Evolutionary conservation across 2,888 invertebrate species (phyloP).

Genomic region (Micoletzkya japonica): DNA sequence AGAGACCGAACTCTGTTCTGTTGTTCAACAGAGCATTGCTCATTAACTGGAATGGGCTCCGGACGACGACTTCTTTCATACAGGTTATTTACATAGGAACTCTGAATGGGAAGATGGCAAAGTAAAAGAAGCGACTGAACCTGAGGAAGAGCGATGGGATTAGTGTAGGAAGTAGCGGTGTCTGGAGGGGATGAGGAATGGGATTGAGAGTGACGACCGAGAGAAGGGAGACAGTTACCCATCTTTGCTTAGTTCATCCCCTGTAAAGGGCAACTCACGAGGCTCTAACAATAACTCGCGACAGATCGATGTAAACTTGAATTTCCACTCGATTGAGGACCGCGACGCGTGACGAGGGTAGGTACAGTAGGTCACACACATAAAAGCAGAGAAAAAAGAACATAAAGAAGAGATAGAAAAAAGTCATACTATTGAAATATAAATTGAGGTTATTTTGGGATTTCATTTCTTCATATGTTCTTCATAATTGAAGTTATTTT

Average conservation of each 20-base stretch:
- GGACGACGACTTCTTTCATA: constrained; percentile 36
- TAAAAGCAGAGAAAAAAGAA: no score
- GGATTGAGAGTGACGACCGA: neutral
- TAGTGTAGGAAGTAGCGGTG: constrained; percentile 15
- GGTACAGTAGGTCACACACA: no score
- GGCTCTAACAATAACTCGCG: no score
- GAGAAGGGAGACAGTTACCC: constrained; percentile 48
- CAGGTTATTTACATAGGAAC: constrained; percentile 62
- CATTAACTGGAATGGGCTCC: constrained; percentile 1
- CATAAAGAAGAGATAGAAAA: no score
- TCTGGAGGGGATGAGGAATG: constrained; percentile 12
- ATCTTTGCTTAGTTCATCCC: constrained; percentile 30
- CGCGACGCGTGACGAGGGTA: no score
- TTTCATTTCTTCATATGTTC: no score
- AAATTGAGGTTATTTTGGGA: no score
- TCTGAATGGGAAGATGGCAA: constrained; percentile 44
- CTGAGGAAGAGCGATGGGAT: constrained; percentile 26
- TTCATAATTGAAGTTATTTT: no score
- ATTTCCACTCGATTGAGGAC: no score
- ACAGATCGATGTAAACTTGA: no score
- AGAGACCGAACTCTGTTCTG: constrained; percentile 20
- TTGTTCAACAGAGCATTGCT: constrained; percentile 12
- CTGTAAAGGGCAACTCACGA: no score
- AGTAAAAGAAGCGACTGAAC: neutral
- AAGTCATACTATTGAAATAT: no score